phyloP scores from a whole-genome alignment of 2,888 invertebrate species.

The Dichetophora obliterata region DNA sequence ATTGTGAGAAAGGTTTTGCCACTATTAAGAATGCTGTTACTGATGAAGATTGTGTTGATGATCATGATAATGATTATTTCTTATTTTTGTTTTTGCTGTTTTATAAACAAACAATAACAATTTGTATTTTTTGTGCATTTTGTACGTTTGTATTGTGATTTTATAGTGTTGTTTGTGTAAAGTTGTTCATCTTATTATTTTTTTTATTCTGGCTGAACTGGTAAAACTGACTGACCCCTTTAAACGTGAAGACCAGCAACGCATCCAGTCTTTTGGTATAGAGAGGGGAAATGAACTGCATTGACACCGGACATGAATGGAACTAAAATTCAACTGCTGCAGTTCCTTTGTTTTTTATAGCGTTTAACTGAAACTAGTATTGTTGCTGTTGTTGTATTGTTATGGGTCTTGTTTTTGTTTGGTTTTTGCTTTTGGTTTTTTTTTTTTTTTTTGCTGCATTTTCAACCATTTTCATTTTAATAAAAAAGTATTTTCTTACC shows the following conservation, averaged over 20 bases:
- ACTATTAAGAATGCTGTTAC: not conserved
- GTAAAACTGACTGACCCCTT: not conserved
- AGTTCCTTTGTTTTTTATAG: constrained; percentile 47
- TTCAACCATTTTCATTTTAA: constrained; percentile 17
- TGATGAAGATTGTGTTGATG: not conserved
- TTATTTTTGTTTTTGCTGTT: not conserved
- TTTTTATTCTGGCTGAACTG: not conserved
- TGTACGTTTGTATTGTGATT: not conserved
- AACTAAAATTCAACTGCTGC: constrained; percentile 28
- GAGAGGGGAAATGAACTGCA: constrained; percentile 18
- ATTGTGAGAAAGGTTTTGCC: constrained; percentile 24
- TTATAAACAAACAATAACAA: not conserved
- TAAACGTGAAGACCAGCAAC: not conserved
- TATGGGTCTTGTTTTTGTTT: constrained; percentile 17
- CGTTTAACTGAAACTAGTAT: constrained; percentile 36
- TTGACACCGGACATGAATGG: constrained; percentile 27
- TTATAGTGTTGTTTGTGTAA: not conserved
- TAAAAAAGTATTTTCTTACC: constrained; percentile 33
- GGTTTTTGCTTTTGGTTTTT: constrained; percentile 18
- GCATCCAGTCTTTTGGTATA: not conserved
- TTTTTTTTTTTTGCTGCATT: not conserved
- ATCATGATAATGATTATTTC: constrained; percentile 5
- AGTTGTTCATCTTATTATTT: not conserved
- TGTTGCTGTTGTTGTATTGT: not conserved
- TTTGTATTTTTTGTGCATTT: too few relatives aligned